Evolutionary conservation across 2,888 invertebrate genomes (phyloP), one percentile per base, ranked within the genome.

Genomic region (Cylindroiulus punctatus): DNA sequence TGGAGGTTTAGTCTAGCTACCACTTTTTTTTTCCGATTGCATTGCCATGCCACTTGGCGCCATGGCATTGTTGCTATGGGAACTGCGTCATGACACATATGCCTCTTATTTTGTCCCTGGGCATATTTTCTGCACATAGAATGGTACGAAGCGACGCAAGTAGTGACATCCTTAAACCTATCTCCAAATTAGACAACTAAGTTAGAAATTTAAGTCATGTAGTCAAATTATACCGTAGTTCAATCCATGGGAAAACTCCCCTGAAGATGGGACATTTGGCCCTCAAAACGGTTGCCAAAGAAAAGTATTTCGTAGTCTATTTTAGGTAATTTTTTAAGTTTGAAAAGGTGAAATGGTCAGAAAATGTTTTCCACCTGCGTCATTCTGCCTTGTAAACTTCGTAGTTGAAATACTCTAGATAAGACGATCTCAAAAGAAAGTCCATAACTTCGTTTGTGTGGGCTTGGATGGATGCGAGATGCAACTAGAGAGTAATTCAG

Each of bases 401-500:
- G 26, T 65, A 65, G 65, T 65, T 65, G 65, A 65, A 65, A 65
- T 65, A 65, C 12, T 10, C 65, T 65, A 22, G 65, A 65, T 22
- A 65, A 4, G 65, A 10, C n/a, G 12, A 26, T 22, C 26, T 65
- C 7, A 12, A 4, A 65, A 65, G 26, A 65, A 65, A 26, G 65
- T 12, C 22, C 65, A 65, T 65, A 65, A 26, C 65, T 22, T 65
- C n/a, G 26, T 65, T 65, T 65, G 65, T 65, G 65, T 65, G 65
- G 65, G 65, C 65, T 65, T 65, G 65, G 65, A 65, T 22, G 65
- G 65, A 65, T 65, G 26, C 22, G 65, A 65, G 26, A 65, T 65
- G 65, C 65, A 65, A 26, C 65, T 65, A 65, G 65, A 65, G 65
- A 65, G 65, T 26, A 65, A 65, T 65, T 65, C 65, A 65, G 26